Conservation (phyloP, 2,797 vertebrate species). For the Luscinia megarhynchos region DNA sequence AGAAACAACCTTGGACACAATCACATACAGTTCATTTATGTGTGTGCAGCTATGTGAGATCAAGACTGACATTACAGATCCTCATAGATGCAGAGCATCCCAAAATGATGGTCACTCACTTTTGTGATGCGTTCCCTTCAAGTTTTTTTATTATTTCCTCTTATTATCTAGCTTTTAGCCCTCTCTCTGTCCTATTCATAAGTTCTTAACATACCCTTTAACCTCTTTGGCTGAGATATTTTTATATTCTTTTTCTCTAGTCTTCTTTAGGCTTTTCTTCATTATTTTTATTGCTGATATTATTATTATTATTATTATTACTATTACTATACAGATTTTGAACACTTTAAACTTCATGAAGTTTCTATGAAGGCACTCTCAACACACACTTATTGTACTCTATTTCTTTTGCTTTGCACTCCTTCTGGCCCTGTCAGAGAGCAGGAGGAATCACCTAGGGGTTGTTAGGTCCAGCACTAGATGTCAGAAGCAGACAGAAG, state of each 20-base stretch:
- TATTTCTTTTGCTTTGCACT: not conserved
- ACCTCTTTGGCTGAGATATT: not conserved
- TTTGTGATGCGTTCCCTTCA: not conserved
- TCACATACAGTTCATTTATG: not conserved
- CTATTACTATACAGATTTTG: not conserved
- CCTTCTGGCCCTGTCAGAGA: not conserved
- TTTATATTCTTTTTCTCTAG: not conserved
- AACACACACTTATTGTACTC: not conserved
- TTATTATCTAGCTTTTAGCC: not conserved
- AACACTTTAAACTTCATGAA: not conserved
- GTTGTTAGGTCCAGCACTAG: not conserved
- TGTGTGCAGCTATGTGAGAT: not conserved
- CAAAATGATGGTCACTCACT: not conserved
- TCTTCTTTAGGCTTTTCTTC: not conserved
- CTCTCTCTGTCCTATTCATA: not conserved
- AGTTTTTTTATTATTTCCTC: not conserved
- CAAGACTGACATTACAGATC: not conserved
- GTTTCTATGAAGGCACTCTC: not conserved
- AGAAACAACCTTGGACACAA: not conserved
- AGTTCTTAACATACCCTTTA: not conserved
- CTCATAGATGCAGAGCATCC: not conserved
- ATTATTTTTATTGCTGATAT: no score
- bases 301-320: no score
- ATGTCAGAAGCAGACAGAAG: not conserved
- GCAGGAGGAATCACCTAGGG: not conserved